Base-by-base conservation (phyloP, 2,888 invertebrate species). In the Drosophila melanosoma region DNA sequence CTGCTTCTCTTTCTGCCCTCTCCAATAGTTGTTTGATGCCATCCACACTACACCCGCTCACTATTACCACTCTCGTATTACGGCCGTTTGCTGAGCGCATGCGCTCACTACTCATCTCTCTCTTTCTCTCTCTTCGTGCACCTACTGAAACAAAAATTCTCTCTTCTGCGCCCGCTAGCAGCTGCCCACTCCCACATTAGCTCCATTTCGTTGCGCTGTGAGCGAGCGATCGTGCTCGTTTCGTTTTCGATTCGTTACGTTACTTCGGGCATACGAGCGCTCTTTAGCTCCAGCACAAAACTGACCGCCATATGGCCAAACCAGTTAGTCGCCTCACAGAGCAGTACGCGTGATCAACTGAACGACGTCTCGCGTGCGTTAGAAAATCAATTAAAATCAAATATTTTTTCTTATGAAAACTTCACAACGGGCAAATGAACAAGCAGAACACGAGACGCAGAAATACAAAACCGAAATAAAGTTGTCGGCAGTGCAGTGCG, bases 301-400 rank as follows among this genome's bases (percentile, higher is more conserved):
- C 87, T 74, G 75, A 70, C 65, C 74, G 85, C 78, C 79, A 80
- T 83, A 83, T 82, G 80, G 78, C 63, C 74, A 91, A 91, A 91
- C 90, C 88, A 91, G 92, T 92, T 92, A 91, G 92, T 91, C 83
- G 89, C 52, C 76, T 51, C 60, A 67, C 81, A 79, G 81, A 83
- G 83, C 66, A 63, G 65, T 49, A 72, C 75, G 71, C 74, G 74
- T 48, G n/a, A 60, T 45, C 74, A 75, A 32, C 49, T 45, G 51
- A 45, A 29, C 32, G 32, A 52, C 53, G 57, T 59, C 52, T 75
- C 57, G 65, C 40, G 59, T 42, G 33, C 36, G 59, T 35, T 35
- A 26, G 49, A 48, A 40, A 45, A 52, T 60, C 11, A 75, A 61
- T 58, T 53, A 12, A 56, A 42, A 36, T 56, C 57, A 61, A 45